Evolutionary conservation across 2,888 invertebrate species (phyloP).

Genomic region (Heliconius hortense): DNA sequence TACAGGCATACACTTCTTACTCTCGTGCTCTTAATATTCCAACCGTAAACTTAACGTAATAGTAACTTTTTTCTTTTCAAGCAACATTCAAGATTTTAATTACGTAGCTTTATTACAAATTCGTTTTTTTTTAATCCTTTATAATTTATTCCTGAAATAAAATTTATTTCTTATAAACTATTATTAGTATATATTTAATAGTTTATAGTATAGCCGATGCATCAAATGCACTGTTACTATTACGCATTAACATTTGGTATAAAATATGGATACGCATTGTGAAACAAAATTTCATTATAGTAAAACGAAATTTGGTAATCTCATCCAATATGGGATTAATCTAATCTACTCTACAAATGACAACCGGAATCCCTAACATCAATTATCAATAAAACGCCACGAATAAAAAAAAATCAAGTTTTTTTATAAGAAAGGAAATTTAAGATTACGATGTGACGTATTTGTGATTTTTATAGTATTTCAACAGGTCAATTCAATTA

Average conservation of each 20-base stretch:
- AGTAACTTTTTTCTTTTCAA: background rate
- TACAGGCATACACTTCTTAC: background rate
- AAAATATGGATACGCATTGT: slow-evolving; percentile 44
- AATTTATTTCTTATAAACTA: background rate
- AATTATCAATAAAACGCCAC: slow-evolving; percentile 13
- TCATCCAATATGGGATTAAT: slow-evolving; percentile 65
- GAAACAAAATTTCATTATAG: slow-evolving; percentile 53
- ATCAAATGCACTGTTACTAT: background rate
- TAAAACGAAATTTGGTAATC: slow-evolving; percentile 61
- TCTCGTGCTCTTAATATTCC: background rate
- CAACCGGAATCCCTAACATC: slow-evolving; percentile 15
- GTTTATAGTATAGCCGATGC: too few species aligned
- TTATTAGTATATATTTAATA: too few species aligned
- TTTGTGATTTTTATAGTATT: slow-evolving; percentile 9
- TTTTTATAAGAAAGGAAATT: slow-evolving; percentile 1
- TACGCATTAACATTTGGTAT: slow-evolving; percentile 18
- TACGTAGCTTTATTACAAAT: background rate
- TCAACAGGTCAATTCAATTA: background rate
- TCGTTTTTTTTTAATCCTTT: background rate
- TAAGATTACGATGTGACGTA: background rate
- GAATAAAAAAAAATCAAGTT: slow-evolving; percentile 5
- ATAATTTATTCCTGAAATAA: background rate
- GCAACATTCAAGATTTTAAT: background rate
- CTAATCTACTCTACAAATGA: slow-evolving; percentile 32
- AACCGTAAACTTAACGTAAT: background rate